Evolutionary conservation across 2,797 vertebrate species (phyloP).

Genomic region (Fundulus diaphanus): DNA sequence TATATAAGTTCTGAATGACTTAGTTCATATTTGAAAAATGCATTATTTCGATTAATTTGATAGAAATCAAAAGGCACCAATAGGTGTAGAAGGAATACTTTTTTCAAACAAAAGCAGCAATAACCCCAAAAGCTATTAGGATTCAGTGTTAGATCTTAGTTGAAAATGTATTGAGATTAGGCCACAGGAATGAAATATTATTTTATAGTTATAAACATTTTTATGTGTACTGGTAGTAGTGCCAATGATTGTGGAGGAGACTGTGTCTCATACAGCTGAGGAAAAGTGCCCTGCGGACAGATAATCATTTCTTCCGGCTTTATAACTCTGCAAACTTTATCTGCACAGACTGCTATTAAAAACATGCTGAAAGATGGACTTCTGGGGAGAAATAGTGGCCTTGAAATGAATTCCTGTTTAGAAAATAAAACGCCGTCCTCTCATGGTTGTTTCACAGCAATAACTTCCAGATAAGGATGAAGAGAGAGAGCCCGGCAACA

Average conservation of each 20-base stretch:
- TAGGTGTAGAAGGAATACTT: neutral
- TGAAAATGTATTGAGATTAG: neutral
- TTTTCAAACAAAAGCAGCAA: no score
- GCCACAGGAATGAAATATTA: neutral
- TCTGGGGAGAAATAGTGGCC: neutral
- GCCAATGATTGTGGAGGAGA: neutral
- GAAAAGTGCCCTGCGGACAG: neutral
- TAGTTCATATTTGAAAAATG: neutral
- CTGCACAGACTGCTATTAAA: neutral
- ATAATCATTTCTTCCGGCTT: neutral
- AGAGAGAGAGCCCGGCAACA: conserved; percentile 12
- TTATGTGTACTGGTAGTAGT: neutral
- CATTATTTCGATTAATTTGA: neutral
- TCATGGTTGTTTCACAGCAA: neutral
- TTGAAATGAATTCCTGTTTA: conserved; percentile 1
- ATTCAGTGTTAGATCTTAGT: no score
- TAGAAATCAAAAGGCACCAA: neutral
- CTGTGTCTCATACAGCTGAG: neutral
- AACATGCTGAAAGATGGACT: neutral
- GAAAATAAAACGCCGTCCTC: conserved; percentile 1
- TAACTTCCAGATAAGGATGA: conserved; percentile 24
- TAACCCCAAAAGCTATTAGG: no score
- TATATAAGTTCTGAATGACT: neutral
- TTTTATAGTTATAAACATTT: neutral
- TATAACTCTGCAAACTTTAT: neutral